A percentile compares a stretch with the other conserved stretches of the same genome.
These are phyloP conservation scores for Gastrophysa polygoni DNA, from an alignment of 2,888 invertebrate species.

Conservation along the genomic window DNA sequence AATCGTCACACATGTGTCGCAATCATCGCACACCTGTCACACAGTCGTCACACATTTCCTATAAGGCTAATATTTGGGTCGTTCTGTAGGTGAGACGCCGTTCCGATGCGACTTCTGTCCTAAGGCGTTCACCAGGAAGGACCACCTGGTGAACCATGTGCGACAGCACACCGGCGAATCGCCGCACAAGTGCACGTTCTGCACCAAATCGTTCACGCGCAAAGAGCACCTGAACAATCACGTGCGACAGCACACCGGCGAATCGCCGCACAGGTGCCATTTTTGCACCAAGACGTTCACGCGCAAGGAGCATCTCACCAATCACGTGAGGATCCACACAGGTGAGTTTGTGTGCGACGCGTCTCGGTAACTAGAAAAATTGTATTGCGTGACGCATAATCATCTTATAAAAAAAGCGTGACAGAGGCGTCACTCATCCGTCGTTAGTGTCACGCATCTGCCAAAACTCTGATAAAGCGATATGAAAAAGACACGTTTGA, in stretches of 20 bases:
- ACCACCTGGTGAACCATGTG: conserved; percentile 78
- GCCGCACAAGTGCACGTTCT: conserved; percentile 77
- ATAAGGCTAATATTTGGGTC: too few relatives aligned
- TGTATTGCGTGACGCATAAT: too few relatives aligned
- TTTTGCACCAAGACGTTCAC: conserved; percentile 87
- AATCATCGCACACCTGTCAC: too few relatives aligned
- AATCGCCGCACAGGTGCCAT: conserved; percentile 84
- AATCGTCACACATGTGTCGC: too few relatives aligned
- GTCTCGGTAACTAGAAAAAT: too few relatives aligned
- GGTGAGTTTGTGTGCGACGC: too few relatives aligned
- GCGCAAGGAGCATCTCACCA: conserved; percentile 84
- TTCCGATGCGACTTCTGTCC: conserved; percentile 85
- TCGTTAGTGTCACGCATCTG: too few relatives aligned
- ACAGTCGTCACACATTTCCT: too few relatives aligned
- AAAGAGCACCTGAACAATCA: conserved; percentile 86
- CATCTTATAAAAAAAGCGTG: too few relatives aligned
- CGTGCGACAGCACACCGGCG: conserved; percentile 86
- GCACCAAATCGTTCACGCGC: conserved; percentile 78
- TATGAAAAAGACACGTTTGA: too few relatives aligned
- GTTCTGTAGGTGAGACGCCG: conserved; percentile 62
- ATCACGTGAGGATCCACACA: conserved; percentile 74
- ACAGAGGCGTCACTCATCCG: too few relatives aligned
- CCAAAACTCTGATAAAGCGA: too few relatives aligned
- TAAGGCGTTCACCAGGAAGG: conserved; percentile 84
- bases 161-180: conserved; percentile 73